Percentiles rank a stretch among this genome's conserved stretches.
These are phyloP conservation scores for Endotricha flammealis DNA, from an alignment of 2,888 invertebrate species.

Conservation along the genomic window DNA sequence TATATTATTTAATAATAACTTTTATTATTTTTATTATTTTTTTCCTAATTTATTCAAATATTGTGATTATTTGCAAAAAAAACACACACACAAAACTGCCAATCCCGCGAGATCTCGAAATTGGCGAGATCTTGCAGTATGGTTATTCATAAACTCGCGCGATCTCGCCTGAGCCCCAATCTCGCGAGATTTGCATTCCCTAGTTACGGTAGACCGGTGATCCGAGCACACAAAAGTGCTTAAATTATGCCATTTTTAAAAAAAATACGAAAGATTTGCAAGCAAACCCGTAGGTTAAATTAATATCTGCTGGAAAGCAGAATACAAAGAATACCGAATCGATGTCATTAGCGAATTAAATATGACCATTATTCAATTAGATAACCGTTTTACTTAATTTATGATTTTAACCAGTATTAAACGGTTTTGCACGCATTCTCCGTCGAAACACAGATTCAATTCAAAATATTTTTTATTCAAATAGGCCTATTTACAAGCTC, in stretches of 20 bases:
- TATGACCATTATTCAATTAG: slow-evolving; percentile 10
- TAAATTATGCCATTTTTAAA: too few relatives aligned
- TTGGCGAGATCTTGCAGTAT: slow-evolving; percentile 11
- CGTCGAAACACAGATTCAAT: too few relatives aligned
- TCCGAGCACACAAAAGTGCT: too few relatives aligned
- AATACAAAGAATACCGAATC: slow-evolving; percentile 8
- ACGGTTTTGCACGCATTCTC: neutral
- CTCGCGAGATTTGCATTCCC: slow-evolving; percentile 8
- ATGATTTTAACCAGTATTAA: too few relatives aligned
- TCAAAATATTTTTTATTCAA: too few relatives aligned
- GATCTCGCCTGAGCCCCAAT: slow-evolving; percentile 14
- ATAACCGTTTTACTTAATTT: slow-evolving; percentile 15
- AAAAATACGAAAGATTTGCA: neutral
- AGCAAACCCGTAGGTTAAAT: neutral
- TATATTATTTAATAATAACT: too few relatives aligned
- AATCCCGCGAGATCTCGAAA: slow-evolving; percentile 10
- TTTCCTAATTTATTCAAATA: too few relatives aligned
- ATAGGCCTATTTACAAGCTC: too few relatives aligned
- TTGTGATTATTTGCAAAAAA: too few relatives aligned
- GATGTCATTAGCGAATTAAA: slow-evolving; percentile 7
- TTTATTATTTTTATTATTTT: too few relatives aligned
- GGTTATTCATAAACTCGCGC: slow-evolving; percentile 12
- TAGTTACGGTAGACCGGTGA: too few relatives aligned
- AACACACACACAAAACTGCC: too few relatives aligned
- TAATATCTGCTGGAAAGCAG: neutral